Base-by-base conservation (phyloP, 2,888 invertebrate genomes). In the Osedax frankpressi region DNA sequence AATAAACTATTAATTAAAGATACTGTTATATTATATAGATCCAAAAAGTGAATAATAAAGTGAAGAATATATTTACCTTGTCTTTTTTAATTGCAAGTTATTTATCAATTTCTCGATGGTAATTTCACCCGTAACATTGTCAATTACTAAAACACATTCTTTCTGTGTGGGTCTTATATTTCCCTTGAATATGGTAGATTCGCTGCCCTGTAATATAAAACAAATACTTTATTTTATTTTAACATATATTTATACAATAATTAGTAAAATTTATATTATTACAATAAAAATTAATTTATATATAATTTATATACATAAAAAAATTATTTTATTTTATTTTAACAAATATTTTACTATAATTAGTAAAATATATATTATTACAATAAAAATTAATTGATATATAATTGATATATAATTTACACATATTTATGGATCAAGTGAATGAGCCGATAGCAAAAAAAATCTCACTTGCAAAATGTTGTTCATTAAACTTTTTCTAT, bases 131-230 rank as follows among this genome's bases (percentile, higher is more conserved):
- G 94, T 96, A 78, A 89, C 88, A 83, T 91, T 90, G 86, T 96
- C 94, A 80, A 93, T 92, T 78, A 96, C 92, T 73, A 96, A 88
- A 76, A 97, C 92, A 86, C 95, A 96, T 87, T 96, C 96, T 85
- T 93, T 93, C 76, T 91, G 89, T 84, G 92, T 92, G 73, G 93
- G 92, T 82, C 91, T 89, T 84, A 93, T 92, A 81, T 92, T 93
- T 76, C 96, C 96, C 87, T 93, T 93, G 85, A 93, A 96, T 79
- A 95, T 91, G 74, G 94, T 94, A 44, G 44, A 44, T 44, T 44
- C 44, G 19, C 6, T 44, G 6, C 44, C 44, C 44, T 44, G 82
- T 93, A 91, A 29, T 44, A 6, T 6, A 11, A 11, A 11, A 19
- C 44, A 44, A 6, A 44, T 44, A 44, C 6, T 11, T 44, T 44